Base-by-base conservation (phyloP, 2,113 vertebrate species). In the Scortum barcoo region DNA sequence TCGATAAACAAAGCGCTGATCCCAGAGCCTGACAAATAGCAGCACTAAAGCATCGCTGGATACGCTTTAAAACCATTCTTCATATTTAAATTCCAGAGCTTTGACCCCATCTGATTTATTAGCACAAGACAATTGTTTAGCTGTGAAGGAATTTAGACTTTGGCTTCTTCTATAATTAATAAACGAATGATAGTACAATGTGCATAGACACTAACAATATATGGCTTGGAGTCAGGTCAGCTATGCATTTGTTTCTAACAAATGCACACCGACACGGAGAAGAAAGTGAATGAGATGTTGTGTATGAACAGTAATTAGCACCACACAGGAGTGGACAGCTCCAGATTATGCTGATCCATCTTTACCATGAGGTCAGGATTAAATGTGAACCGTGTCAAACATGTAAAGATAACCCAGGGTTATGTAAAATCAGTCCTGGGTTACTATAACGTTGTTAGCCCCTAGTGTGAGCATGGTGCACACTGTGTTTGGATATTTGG, bases 321-420 rank as follows among this genome's bases (percentile, higher is more conserved):
- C 60, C 61, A 61, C 51, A 20, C 6, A 22, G 33, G 30, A 26
- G 22, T 24, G 58, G 26, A 66, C 40, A 80, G 36, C 61, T 76
- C 42, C 42, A 16, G 33, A 26, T 54, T 28, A 24, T 28, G 28
- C 48, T 77, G 28, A 82, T 61, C 78, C 5, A 3, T 63, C 7
- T 62, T 62, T 33, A 60, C 46, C 7, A 7, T 26, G 33, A 65
- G 30, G 61, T 60, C 58, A 26, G 58, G 62, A 61, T 78, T 67
- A 40, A 26, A 79, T 20, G 2, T 46, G 16, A 61, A 76, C 26
- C 4, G 1, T 36, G 28, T 69, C 62, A 44, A 58, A 77, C 40
- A 26, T 63, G 28, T n/a, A 6, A 36, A 8, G 4, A 16, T 63
- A 44, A 58, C 57, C 51, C 1, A 9, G 20, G 12, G 69, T 65